These are phyloP conservation scores for Neoaliturus tenellus DNA, from an alignment of 2,888 invertebrate species.

Conservation along the genomic window DNA sequence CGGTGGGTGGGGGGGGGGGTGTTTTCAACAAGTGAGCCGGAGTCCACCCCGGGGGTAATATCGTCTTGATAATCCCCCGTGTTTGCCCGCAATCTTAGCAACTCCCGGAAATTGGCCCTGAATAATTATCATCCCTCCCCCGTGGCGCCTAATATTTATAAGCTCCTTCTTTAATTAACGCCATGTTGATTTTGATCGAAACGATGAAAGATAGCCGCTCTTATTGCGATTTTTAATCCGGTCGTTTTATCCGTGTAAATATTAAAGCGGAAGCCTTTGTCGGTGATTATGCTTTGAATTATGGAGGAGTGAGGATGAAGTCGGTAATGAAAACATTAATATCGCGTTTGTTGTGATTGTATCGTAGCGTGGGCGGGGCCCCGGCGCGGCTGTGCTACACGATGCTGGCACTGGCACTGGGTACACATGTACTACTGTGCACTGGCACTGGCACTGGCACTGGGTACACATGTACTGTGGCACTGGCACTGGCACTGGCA, in stretches of 20 bases:
- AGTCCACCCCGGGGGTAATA: slow-evolving; percentile 31
- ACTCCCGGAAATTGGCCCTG: slow-evolving; percentile 54
- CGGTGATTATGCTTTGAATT: slow-evolving; percentile 37
- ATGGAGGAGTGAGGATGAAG: slow-evolving; percentile 6
- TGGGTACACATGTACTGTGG: too few species aligned
- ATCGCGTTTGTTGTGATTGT: slow-evolving; percentile 48
- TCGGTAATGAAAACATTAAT: slow-evolving; percentile 50
- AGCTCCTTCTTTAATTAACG: slow-evolving; percentile 46
- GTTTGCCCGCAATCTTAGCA: slow-evolving; percentile 49
- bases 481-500: too few species aligned
- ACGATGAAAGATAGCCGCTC: slow-evolving; percentile 35
- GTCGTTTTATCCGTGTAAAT: slow-evolving; percentile 18
- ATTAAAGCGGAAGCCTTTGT: slow-evolving; percentile 28
- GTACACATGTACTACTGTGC: neutral
- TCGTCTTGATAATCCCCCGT: slow-evolving; percentile 33
- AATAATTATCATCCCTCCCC: slow-evolving; percentile 52
- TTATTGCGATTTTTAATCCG: slow-evolving; percentile 49
- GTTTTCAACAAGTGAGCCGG: neutral
- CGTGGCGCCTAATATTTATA: slow-evolving; percentile 46
- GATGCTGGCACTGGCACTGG: neutral
- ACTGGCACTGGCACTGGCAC: too few species aligned
- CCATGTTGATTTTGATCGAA: slow-evolving; percentile 24
- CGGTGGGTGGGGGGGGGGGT: slow-evolving; percentile 2
- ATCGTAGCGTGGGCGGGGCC: slow-evolving; percentile 19
- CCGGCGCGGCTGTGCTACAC: neutral